Conservation (phyloP, 2,888 invertebrate species). For the Apoderus coryli region DNA sequence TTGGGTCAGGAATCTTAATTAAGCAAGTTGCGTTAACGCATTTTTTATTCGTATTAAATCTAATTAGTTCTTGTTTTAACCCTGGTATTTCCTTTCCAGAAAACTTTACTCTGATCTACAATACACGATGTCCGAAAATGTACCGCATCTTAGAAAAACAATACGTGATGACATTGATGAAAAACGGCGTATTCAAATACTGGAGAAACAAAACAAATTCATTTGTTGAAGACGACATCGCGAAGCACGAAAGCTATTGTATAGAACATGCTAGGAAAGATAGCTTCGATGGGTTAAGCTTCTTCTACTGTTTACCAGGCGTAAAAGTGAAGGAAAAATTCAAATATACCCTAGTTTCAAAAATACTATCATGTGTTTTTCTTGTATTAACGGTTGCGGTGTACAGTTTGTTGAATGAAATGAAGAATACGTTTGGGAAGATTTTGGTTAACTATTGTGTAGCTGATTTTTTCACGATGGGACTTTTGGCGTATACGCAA, state of each 20-base stretch:
- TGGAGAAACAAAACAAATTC: conserved; percentile 8
- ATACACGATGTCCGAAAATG: conserved; percentile 15
- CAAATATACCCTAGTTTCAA: conserved; percentile 18
- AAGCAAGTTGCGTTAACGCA: too few relatives aligned
- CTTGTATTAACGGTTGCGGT: conserved; percentile 19
- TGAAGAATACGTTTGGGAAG: conserved; percentile 22
- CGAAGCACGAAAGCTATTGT: conserved; percentile 16
- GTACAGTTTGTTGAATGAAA: conserved; percentile 21
- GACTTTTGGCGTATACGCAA: conserved; percentile 17
- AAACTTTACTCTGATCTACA: conserved; percentile 18
- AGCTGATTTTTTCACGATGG: conserved; percentile 17
- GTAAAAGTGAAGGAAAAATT: conserved; percentile 15
- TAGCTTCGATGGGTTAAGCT: conserved; percentile 11
- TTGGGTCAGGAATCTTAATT: too few relatives aligned
- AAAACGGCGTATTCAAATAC: conserved; percentile 15
- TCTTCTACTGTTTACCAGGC: conserved; percentile 16
- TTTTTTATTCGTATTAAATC: too few relatives aligned
- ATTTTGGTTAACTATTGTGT: conserved; percentile 23
- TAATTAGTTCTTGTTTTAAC: too few relatives aligned
- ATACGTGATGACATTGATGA: conserved; percentile 15
- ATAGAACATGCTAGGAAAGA: conserved; percentile 17
- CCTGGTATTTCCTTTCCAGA: conserved; percentile 15
- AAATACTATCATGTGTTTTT: conserved; percentile 20
- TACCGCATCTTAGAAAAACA: conserved; percentile 10
- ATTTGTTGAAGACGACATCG: conserved; percentile 12